Evolutionary conservation across 2,113 vertebrate species (phyloP), one percentile per base, ranked within the genome.

Genomic region (Ptyas mucosa): DNA sequence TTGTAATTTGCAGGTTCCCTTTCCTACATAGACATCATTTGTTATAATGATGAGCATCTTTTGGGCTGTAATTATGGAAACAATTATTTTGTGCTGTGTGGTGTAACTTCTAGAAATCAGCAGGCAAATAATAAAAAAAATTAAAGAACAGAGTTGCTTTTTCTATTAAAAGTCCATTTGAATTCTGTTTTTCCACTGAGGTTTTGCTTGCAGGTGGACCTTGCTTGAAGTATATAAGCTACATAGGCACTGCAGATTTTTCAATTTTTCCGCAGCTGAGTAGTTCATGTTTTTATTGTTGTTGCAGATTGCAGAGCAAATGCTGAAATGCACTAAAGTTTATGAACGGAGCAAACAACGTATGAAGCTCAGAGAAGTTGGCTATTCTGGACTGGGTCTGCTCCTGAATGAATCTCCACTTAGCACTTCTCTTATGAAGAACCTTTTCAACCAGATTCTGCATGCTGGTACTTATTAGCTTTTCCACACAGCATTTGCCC

Each of bases 271-370:
- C 3, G 2, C 26, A 1, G 55, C 10, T 8, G 49, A 39, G 23
- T 3, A 8, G 3, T 90, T 95, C 18, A 96, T 0, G 85, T 0
- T 57, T 0, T 93, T 93, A 91, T 61, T 26, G 57, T 61, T 88
- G 29, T 94, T 89, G 34, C 97, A 99, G 99, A 97, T 99, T 52
- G 97, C 99, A 93, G 99, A 99, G 95, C 98, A 98, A 58, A 99
- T 99, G 99, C 95, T 99, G 94, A 98, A 98, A 95, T 99, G 99
- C 86, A 99, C 99, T 87, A 99, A 99, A 52, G 99, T 99, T 94
- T 99, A 99, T 88, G 99, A 99, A 96, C 98, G 98, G 92, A 99
- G 98, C 95, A 99, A 99, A 87, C 99, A 99, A 90, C 98, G 99
- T 2, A 96, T 99, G 95, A 98, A 98, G 85, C 98, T 99, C 94